phyloP scores from a whole-genome alignment of 1,140 invertebrate species.

The Scaptomyza pallida region DNA sequence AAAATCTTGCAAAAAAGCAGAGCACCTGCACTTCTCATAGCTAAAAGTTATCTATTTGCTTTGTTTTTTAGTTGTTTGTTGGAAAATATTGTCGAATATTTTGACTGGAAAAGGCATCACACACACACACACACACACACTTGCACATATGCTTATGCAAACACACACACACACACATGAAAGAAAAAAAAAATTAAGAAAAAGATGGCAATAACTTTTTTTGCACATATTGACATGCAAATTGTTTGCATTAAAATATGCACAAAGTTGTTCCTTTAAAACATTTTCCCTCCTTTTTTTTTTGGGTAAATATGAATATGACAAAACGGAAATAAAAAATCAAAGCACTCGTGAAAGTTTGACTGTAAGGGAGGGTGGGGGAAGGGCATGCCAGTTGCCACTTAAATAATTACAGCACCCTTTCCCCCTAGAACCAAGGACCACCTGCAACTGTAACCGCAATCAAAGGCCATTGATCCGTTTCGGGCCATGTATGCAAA shows the following conservation, averaged over 20 bases:
- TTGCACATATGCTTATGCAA: no score
- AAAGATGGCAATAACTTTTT: conserved; percentile 45
- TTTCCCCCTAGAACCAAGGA: background rate
- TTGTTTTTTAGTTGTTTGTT: conserved; percentile 63
- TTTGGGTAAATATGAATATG: conserved; percentile 24
- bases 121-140: conserved; percentile 33
- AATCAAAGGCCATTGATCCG: conserved; percentile 78
- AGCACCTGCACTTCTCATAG: conserved; percentile 42
- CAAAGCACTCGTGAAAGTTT: conserved; percentile 42
- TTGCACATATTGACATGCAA: conserved; percentile 74
- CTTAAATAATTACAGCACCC: conserved; percentile 40
- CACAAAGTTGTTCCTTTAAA: conserved; percentile 54
- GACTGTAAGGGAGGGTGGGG: no score
- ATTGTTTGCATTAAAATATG: conserved; percentile 81
- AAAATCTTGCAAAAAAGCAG: background rate
- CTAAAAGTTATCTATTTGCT: conserved; percentile 4
- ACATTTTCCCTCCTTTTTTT: background rate
- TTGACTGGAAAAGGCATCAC: conserved; percentile 66
- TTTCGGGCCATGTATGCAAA: conserved; percentile 6
- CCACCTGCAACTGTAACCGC: conserved; percentile 45
- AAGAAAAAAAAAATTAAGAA: background rate
- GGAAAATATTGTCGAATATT: conserved; percentile 79
- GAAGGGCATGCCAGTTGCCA: conserved; percentile 28
- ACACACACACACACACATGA: conserved; percentile 31
- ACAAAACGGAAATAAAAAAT: conserved; percentile 42